Percentiles rank a stretch among this genome's conserved stretches.
These are phyloP conservation scores for Dunckerocampus dactyliophorus DNA, from an alignment of 2,113 vertebrate species.

Conservation along the genomic window DNA sequence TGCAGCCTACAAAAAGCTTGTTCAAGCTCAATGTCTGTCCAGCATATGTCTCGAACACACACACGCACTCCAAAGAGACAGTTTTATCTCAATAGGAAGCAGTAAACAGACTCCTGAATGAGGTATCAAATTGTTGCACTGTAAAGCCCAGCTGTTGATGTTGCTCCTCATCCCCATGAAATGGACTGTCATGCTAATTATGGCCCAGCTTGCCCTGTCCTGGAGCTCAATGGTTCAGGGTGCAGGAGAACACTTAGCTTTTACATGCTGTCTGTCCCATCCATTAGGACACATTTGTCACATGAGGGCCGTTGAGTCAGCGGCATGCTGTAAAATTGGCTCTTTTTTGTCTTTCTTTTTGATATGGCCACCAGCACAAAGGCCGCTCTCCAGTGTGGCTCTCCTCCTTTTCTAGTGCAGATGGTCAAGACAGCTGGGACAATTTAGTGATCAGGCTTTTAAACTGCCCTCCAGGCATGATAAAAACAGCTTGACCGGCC, in stretches of 20 bases:
- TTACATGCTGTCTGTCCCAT: conserved; percentile 63
- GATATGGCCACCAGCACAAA: conserved; percentile 75
- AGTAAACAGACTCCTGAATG: conserved; percentile 47
- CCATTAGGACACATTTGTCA: conserved; percentile 74
- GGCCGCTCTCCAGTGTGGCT: conserved; percentile 52
- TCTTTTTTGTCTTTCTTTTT: conserved; percentile 45
- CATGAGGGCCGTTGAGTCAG: conserved; percentile 68
- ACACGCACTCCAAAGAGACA: not conserved
- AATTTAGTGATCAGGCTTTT: conserved; percentile 75
- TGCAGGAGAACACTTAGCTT: conserved; percentile 48
- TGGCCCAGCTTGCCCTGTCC: conserved; percentile 45
- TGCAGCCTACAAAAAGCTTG: not conserved
- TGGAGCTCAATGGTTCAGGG: conserved; percentile 56
- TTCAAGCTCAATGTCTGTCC: conserved; percentile 6
- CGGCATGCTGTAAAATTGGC: conserved; percentile 70
- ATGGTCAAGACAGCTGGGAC: conserved; percentile 81
- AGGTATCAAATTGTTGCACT: conserved; percentile 35
- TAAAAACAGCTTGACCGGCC: conserved; percentile 72
- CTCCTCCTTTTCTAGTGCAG: conserved; percentile 68
- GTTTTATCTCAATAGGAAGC: conserved; percentile 27
- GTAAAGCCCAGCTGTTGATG: conserved; percentile 61
- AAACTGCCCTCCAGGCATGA: conserved; percentile 74
- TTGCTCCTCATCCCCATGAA: conserved; percentile 30
- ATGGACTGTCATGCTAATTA: conserved; percentile 57
- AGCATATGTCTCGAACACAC: not conserved